Conservation (phyloP, 2,113 vertebrate genomes). For the Platysternon megacephalum region DNA sequence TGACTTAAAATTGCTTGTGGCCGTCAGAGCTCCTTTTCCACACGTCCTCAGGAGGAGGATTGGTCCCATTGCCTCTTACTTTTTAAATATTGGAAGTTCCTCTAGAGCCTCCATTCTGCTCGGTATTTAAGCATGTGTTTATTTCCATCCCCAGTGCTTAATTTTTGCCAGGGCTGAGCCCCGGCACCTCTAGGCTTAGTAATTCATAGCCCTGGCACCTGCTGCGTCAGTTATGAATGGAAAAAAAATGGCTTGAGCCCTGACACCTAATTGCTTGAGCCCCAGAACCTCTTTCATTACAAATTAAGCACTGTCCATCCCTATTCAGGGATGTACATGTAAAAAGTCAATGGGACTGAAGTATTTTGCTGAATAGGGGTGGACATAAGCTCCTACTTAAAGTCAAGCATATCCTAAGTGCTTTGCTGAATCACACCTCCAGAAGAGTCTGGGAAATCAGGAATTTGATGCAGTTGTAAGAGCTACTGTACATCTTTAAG, state of each 20-base stretch:
- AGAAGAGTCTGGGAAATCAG: not conserved
- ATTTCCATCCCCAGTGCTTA: not conserved
- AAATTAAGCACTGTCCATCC: no score
- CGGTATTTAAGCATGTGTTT: not conserved
- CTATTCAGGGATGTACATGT: not conserved
- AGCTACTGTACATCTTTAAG: not conserved
- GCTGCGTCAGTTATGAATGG: no score
- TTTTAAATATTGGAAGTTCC: not conserved
- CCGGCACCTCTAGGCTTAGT: no score
- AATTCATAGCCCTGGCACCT: no score
- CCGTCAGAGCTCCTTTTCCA: not conserved
- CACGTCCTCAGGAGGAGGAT: not conserved
- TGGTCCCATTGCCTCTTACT: no score
- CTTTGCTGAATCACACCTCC: not conserved
- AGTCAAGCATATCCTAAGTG: not conserved
- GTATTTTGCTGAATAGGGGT: not conserved
- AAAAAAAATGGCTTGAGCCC: no score
- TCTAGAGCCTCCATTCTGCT: not conserved
- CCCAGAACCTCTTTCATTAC: no score
- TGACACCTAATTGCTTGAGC: no score
- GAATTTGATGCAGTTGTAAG: not conserved
- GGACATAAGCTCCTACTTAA: not conserved
- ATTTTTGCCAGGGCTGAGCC: no score
- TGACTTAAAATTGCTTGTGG: not conserved
- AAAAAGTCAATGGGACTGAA: not conserved